phyloP scores from a whole-genome alignment of 2,113 vertebrate species.

The Australoheros scitulus region DNA sequence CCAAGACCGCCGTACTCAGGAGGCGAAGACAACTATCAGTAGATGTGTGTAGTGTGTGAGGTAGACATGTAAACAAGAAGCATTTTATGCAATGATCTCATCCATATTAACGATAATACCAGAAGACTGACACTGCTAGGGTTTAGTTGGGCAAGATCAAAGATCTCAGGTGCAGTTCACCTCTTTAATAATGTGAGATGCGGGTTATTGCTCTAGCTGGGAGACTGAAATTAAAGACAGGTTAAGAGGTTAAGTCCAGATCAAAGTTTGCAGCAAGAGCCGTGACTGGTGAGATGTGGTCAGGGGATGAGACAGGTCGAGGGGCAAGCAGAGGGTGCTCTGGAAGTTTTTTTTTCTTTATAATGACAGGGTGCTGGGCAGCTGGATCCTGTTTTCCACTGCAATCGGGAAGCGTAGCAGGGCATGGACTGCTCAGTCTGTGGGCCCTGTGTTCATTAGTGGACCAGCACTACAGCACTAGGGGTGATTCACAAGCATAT shows the following conservation, averaged over 20 bases:
- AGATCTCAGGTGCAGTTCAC: not conserved
- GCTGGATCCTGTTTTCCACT: conserved; percentile 80
- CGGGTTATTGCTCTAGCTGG: conserved; percentile 27
- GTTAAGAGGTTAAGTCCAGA: conserved; percentile 61
- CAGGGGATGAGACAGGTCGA: conserved; percentile 56
- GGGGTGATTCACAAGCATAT: conserved; percentile 81
- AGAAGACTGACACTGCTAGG: not conserved
- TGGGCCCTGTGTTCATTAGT: conserved; percentile 79
- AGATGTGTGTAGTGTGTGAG: not conserved
- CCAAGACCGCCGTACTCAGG: conserved; percentile 21
- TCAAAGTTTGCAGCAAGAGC: conserved; percentile 47
- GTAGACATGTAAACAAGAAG: conserved; percentile 1
- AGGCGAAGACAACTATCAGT: conserved; percentile 19
- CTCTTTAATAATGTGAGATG: conserved; percentile 13
- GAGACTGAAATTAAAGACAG: conserved; percentile 37
- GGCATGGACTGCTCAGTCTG: conserved; percentile 66
- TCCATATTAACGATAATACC: not conserved
- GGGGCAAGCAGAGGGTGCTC: conserved; percentile 55
- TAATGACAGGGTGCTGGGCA: conserved; percentile 78
- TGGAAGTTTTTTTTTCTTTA: not conserved
- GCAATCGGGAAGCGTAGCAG: conserved; percentile 59
- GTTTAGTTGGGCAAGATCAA: not conserved
- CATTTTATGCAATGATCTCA: not conserved
- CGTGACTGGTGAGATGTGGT: conserved; percentile 62
- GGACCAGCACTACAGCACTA: conserved; percentile 67